Evolutionary conservation across 1,140 invertebrate genomes (phyloP).

Genomic region (Pentalonia nigronervosa): DNA sequence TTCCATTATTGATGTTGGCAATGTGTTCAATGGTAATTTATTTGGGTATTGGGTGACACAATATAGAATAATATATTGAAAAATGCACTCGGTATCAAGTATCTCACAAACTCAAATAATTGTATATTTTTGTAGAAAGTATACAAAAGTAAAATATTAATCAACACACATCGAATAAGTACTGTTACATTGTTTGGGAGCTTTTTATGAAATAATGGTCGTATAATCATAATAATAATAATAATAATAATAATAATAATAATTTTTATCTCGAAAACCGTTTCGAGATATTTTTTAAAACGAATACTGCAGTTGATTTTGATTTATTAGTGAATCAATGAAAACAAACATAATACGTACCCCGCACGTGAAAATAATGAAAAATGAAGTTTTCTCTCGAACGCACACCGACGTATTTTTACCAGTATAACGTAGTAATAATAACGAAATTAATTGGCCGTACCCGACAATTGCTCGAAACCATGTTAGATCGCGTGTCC

Average conservation of each 20-base stretch:
- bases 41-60: too few relatives aligned
- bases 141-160: neutral
- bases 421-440: neutral
- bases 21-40: neutral
- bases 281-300: neutral
- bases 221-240: neutral
- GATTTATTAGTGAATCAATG: neutral
- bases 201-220: neutral
- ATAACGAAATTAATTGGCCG: slow-evolving; percentile 50
- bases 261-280: neutral
- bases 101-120: neutral
- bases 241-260: too few relatives aligned
- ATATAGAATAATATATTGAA: neutral
- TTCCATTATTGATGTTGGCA: too few relatives aligned
- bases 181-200: neutral
- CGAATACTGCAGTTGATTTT: neutral
- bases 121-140: neutral
- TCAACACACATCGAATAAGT: neutral
- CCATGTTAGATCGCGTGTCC: slow-evolving; percentile 49
- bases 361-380: neutral
- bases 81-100: neutral
- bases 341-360: neutral
- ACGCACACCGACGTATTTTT: neutral
- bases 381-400: neutral
- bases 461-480: slow-evolving; percentile 55